Base-by-base conservation (phyloP, 2,113 vertebrate genomes). In the Salvelinus namaycush region DNA sequence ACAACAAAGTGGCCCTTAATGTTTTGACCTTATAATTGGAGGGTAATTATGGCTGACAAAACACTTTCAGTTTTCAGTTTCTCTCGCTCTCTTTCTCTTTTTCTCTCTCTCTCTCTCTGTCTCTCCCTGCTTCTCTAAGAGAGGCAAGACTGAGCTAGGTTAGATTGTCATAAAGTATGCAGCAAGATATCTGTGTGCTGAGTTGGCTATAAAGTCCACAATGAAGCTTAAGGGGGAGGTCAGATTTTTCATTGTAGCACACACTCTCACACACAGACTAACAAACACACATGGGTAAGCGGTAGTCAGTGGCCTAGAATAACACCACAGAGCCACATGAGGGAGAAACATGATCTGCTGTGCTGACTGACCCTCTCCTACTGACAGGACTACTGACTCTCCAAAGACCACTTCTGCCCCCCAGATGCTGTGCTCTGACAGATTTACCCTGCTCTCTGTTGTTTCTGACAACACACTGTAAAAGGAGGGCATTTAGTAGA, bases 21-120 rank as follows among this genome's bases (percentile, higher is more conserved):
- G 70, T 88, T 94, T 92, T 93, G 93, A 95, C 91, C 90, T 86
- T 81, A 3, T 90, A 93, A 94, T 92, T 92, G 93, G 89, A 89
- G 92, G 88, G 89, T 88, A 89, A 94, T 94, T 93, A 92, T 83
- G 83, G 88, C 90, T 93, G 93, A 95, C 92, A 93, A 90, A 90
- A 92, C 86, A 90, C 85, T 88, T 59, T 24, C 24, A 24, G 24
- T 24, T 24, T 24, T 24, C 24, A 24, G 31, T 60, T 0, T 18
- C 22, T 51, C 26, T 29, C 5, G 18, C 65, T 31, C 4, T 31
- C 14, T 81, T 86, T 44, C 79, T 67, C n/a, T 71, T 62, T 27
- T 3, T 62, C 1, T 22, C 11, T 27, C 22, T 24, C 44, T 80
- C 65, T 84, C 78, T 88, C 79, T 68, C 39, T 60, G 2, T 44